phyloP scores from a whole-genome alignment of 2,113 vertebrate species.

The Gymnocephalus cernua region DNA sequence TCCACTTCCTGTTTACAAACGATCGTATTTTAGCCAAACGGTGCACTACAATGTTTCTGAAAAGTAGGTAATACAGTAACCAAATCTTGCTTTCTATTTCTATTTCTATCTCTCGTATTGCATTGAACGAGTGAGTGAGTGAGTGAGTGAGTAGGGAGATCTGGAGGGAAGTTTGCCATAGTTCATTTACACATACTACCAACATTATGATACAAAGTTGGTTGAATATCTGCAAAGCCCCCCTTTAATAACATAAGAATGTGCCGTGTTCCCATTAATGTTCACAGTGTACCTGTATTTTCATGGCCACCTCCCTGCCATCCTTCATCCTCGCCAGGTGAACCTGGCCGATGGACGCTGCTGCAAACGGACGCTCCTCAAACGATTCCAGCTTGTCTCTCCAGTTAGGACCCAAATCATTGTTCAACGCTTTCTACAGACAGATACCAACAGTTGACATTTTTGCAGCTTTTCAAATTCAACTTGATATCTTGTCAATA shows the following conservation, averaged over 20 bases:
- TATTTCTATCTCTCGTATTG: too few species aligned
- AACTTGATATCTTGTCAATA: not conserved
- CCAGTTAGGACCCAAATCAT: conserved; percentile 92
- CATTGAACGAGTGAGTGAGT: too few species aligned
- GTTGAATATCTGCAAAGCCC: too few species aligned
- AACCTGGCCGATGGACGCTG: conserved; percentile 98
- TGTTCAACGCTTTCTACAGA: conserved; percentile 92
- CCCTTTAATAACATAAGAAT: conserved; percentile 18
- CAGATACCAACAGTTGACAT: not conserved
- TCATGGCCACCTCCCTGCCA: conserved; percentile 97
- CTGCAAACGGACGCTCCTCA: conserved; percentile 94
- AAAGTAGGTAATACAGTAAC: too few species aligned
- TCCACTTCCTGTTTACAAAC: too few species aligned
- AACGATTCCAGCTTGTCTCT: conserved; percentile 92
- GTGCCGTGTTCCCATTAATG: not conserved
- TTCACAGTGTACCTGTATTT: conserved; percentile 91
- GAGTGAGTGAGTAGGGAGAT: too few species aligned
- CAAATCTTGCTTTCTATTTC: too few species aligned
- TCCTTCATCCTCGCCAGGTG: conserved; percentile 94
- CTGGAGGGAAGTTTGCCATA: too few species aligned
- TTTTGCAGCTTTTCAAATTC: not conserved
- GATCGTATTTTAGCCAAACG: too few species aligned
- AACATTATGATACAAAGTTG: too few species aligned
- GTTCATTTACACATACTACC: too few species aligned
- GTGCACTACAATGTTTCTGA: too few species aligned